These are phyloP conservation scores for Ernsta delagoae DNA, from an alignment of 2,888 invertebrate species.

Conservation along the genomic window DNA sequence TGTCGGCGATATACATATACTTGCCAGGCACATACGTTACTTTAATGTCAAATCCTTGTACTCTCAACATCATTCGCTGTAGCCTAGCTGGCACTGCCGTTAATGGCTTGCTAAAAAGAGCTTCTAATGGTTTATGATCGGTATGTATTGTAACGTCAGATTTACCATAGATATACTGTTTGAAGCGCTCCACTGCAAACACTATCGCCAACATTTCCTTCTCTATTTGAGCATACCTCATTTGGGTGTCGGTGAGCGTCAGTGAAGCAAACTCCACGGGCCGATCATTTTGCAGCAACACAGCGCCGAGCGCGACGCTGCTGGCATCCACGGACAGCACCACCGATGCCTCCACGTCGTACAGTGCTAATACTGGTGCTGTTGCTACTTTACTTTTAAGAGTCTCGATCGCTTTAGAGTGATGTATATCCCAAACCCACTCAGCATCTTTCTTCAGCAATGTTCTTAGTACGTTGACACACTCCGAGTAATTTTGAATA, in stretches of 20 bases:
- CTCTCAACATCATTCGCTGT: conserved; percentile 47
- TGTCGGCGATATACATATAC: conserved; percentile 48
- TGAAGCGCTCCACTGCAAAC: conserved; percentile 45
- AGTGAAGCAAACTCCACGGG: conserved; percentile 39
- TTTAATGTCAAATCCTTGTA: conserved; percentile 44
- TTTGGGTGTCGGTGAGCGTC: conserved; percentile 43
- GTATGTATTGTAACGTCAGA: conserved; percentile 42
- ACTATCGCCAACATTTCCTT: conserved; percentile 50
- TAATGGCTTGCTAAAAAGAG: conserved; percentile 46
- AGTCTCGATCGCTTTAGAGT: conserved; percentile 19
- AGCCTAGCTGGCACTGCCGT: conserved; percentile 41
- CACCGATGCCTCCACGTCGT: conserved; percentile 26
- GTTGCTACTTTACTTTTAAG: conserved; percentile 34
- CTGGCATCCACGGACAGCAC: conserved; percentile 45
- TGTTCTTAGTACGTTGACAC: conserved; percentile 11
- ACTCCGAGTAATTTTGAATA: conserved; percentile 45
- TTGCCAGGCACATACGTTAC: conserved; percentile 46
- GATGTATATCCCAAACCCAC: conserved; percentile 40
- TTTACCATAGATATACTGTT: conserved; percentile 48
- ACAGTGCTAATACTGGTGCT: conserved; percentile 41
- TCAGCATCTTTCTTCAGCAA: conserved; percentile 42
- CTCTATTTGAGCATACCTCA: conserved; percentile 48
- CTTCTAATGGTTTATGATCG: conserved; percentile 49
- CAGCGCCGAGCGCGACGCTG: conserved; percentile 41
- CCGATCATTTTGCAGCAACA: conserved; percentile 43